These are phyloP conservation scores for Anneissia japonica DNA, from an alignment of 35 echinoderm and acorn worm species.

Conservation along the genomic window DNA sequence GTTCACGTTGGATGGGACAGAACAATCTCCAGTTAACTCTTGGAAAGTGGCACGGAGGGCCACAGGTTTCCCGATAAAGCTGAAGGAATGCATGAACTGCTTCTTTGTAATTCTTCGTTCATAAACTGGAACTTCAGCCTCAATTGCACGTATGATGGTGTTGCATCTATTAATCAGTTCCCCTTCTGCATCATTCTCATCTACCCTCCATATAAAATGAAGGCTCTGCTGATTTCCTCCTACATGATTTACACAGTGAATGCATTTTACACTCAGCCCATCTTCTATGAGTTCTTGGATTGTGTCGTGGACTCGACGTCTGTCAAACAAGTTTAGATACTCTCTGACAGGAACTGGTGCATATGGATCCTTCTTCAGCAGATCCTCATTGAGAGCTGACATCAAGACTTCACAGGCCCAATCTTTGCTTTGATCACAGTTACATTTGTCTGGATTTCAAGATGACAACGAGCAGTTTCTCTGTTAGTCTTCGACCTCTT, in stretches of 20 bases:
- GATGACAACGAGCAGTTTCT: too few relatives aligned
- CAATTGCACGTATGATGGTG: background rate
- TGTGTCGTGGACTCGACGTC: background rate
- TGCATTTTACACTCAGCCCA: background rate
- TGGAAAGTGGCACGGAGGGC: background rate
- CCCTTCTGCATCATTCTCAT: background rate
- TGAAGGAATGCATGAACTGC: background rate
- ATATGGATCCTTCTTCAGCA: background rate
- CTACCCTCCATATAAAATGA: slow-evolving; percentile 13
- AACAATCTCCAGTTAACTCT: background rate
- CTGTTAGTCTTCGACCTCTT: too few relatives aligned
- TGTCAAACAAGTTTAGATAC: background rate
- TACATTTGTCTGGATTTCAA: too few relatives aligned
- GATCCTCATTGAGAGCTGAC: too few relatives aligned
- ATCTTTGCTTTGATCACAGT: too few relatives aligned
- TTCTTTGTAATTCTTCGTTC: background rate
- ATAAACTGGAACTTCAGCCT: background rate
- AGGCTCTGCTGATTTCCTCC: slow-evolving; percentile 1
- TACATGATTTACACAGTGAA: background rate
- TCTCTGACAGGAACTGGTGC: background rate
- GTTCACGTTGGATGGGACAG: background rate
- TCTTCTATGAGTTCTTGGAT: background rate
- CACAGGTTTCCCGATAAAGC: background rate
- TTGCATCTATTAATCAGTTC: background rate
- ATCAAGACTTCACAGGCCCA: too few relatives aligned